Evolutionary conservation across 1,140 invertebrate genomes (phyloP).

Genomic region (Coelopa frigida): DNA sequence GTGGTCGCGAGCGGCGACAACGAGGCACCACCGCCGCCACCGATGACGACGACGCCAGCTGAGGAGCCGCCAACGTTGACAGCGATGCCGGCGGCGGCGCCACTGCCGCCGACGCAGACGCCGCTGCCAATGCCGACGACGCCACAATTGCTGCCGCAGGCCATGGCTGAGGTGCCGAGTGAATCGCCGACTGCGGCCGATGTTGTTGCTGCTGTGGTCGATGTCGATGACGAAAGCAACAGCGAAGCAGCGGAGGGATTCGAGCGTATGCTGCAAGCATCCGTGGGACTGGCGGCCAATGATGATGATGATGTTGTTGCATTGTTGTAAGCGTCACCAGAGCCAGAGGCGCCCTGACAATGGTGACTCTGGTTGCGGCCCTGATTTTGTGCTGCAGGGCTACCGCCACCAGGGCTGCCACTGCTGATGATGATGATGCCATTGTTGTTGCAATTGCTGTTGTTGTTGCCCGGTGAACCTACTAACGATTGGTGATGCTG

Average conservation of each 20-base stretch:
- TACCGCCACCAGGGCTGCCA: conserved; percentile 2
- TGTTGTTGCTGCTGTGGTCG: conserved; percentile 27
- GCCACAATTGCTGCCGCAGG: conserved; percentile 4
- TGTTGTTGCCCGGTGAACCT: conserved; percentile 21
- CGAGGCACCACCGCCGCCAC: conserved; percentile 26
- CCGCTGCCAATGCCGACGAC: conserved; percentile 18
- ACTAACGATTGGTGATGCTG: conserved; percentile 20
- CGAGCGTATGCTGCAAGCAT: conserved; percentile 41
- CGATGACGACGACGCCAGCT: conserved; percentile 1
- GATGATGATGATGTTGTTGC: too few species aligned
- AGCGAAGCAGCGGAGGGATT: conserved; percentile 42
- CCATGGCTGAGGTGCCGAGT: conserved; percentile 18
- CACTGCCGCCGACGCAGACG: conserved; percentile 21
- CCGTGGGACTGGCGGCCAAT: conserved; percentile 40
- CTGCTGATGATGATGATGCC: not conserved
- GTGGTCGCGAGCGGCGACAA: conserved; percentile 40
- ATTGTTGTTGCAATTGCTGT: not conserved
- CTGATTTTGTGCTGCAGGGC: not conserved
- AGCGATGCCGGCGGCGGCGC: conserved; percentile 11
- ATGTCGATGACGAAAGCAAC: conserved; percentile 33
- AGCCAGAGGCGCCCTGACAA: conserved; percentile 28
- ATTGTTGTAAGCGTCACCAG: conserved; percentile 30
- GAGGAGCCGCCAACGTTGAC: conserved; percentile 15
- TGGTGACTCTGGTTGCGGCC: conserved; percentile 20
- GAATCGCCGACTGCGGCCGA: conserved; percentile 18